phyloP scores from a whole-genome alignment of 30 jellyfish, hydroid and myxozoan genomes.

The Nemopilema nomurai region DNA sequence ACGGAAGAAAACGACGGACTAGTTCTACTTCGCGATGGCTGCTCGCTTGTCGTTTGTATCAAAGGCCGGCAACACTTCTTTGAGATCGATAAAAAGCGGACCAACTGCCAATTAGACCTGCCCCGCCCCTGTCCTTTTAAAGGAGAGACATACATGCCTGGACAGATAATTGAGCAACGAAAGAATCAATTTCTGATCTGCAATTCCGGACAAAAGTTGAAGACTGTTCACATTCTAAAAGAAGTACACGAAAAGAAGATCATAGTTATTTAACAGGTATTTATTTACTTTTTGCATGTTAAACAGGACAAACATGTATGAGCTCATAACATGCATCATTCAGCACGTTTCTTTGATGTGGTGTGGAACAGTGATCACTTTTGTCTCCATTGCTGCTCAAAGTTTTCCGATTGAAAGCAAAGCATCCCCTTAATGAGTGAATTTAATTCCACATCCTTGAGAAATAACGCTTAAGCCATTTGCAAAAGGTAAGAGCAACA shows the following conservation, averaged over 20 bases:
- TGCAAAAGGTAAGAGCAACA: too few relatives aligned
- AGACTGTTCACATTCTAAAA: conserved; percentile 14
- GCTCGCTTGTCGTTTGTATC: conserved; percentile 49
- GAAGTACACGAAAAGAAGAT: conserved; percentile 23
- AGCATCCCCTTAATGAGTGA: not conserved
- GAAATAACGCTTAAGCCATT: too few relatives aligned
- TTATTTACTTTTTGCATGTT: not conserved
- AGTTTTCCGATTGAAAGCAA: too few relatives aligned
- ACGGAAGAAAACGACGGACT: conserved; percentile 67
- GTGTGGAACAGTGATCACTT: not conserved
- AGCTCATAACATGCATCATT: not conserved
- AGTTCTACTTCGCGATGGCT: conserved; percentile 48
- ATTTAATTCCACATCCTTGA: too few relatives aligned
- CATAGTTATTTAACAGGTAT: not conserved
- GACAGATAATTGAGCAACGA: conserved; percentile 47
- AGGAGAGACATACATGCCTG: conserved; percentile 59
- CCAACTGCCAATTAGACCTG: conserved; percentile 30
- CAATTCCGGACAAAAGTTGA: conserved; percentile 42
- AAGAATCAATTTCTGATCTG: conserved; percentile 56
- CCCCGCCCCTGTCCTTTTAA: conserved; percentile 70
- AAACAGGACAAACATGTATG: not conserved
- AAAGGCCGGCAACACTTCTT: conserved; percentile 35
- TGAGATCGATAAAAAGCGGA: conserved; percentile 32
- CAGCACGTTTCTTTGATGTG: not conserved
- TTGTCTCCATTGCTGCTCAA: not conserved